phyloP scores from a whole-genome alignment of 1,140 invertebrate species.

The Brachionus calyciflorus region DNA sequence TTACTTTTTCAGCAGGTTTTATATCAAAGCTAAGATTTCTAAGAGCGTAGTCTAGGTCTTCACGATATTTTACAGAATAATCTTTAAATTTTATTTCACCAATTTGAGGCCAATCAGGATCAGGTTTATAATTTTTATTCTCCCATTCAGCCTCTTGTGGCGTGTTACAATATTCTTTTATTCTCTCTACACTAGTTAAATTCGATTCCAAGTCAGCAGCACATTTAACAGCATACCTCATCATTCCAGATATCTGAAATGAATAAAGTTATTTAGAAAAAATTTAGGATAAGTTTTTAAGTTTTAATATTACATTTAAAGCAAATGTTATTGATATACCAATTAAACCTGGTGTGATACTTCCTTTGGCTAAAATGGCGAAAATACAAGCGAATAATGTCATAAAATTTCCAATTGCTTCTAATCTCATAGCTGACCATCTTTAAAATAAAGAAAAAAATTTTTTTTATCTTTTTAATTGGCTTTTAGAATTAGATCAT shows the following conservation, averaged over 20 bases:
- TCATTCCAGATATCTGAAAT: constrained; percentile 74
- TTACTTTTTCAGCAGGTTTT: constrained; percentile 60
- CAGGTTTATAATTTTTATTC: constrained; percentile 53
- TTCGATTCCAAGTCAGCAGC: constrained; percentile 94
- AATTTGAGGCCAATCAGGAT: constrained; percentile 63
- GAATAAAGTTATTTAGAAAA: neutral
- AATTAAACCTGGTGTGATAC: constrained; percentile 57
- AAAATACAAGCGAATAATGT: constrained; percentile 11
- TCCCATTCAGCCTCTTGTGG: constrained; percentile 60
- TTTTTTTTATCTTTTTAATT: too few relatives aligned
- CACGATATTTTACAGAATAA: constrained; percentile 53
- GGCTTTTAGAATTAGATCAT: too few relatives aligned
- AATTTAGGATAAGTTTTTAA: neutral
- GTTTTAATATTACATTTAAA: constrained; percentile 59
- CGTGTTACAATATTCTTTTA: constrained; percentile 89
- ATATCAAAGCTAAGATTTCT: constrained; percentile 52
- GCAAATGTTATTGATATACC: constrained; percentile 65
- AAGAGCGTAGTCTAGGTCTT: constrained; percentile 53
- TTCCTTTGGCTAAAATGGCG: neutral
- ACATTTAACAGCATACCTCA: constrained; percentile 94
- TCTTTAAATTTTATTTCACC: constrained; percentile 64
- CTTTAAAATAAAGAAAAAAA: too few relatives aligned
- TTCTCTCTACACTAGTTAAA: constrained; percentile 94
- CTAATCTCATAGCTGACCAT: constrained; percentile 12
- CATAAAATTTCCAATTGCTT: neutral